These are phyloP conservation scores for Thysanoteuthis rhombus DNA, from an alignment of 2,888 invertebrate species.

Conservation along the genomic window DNA sequence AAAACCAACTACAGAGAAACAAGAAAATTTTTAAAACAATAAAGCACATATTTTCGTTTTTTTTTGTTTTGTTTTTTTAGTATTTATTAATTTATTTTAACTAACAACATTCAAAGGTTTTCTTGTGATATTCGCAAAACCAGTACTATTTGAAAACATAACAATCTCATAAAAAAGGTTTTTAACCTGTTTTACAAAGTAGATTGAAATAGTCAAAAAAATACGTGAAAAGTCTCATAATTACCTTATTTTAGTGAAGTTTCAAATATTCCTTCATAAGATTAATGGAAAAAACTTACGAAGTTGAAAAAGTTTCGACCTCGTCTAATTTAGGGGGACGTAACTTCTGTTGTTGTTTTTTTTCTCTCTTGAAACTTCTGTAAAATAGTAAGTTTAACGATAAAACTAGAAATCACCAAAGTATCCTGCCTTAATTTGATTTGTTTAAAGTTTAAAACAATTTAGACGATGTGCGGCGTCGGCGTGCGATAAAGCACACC, in stretches of 20 bases:
- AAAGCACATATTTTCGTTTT: too few species aligned
- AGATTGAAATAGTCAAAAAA: background rate
- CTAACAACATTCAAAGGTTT: too few species aligned
- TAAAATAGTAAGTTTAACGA: background rate
- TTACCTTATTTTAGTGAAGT: background rate
- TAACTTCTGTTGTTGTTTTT: background rate
- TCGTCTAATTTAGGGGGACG: background rate
- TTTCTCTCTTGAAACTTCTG: background rate
- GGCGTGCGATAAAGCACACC: too few species aligned
- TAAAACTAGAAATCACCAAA: background rate
- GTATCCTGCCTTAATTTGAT: background rate
- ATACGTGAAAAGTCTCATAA: background rate
- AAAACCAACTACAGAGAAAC: too few species aligned
- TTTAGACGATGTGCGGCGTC: background rate
- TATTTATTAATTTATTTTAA: too few species aligned
- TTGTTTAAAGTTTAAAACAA: background rate
- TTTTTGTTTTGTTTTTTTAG: too few species aligned
- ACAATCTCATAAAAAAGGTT: too few species aligned
- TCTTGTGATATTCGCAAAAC: too few species aligned
- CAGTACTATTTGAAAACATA: too few species aligned
- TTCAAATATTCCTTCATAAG: background rate
- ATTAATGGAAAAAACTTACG: background rate
- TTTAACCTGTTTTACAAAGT: too few species aligned
- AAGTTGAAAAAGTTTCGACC: background rate
- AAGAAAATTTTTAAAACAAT: too few species aligned